phyloP scores from a whole-genome alignment of 2,888 invertebrate genomes.

The Spisula solida region DNA sequence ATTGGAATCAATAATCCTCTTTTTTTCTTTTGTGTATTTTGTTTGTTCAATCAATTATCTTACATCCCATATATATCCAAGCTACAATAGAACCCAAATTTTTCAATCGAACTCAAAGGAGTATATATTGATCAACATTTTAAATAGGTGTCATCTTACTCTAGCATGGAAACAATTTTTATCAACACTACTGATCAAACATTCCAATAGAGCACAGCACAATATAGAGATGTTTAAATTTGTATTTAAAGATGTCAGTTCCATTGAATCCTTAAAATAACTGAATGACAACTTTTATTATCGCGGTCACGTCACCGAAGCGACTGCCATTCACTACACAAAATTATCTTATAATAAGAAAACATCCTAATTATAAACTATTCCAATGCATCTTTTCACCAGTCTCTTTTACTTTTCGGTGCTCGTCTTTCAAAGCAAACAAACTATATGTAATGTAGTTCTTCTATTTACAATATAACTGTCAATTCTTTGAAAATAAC shows the following conservation, averaged over 20 bases:
- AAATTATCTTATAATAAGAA: too few species aligned
- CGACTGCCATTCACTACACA: too few species aligned
- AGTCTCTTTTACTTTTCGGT: too few species aligned
- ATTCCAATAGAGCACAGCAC: neutral
- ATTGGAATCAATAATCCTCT: constrained; percentile 28
- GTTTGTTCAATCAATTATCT: constrained; percentile 31
- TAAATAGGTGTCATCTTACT: neutral
- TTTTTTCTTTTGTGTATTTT: constrained; percentile 30
- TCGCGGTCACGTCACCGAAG: too few species aligned
- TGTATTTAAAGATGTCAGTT: neutral
- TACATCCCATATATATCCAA: neutral
- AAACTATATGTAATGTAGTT: too few species aligned
- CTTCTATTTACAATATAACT: too few species aligned
- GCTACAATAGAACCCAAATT: constrained; percentile 24
- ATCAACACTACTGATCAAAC: neutral
- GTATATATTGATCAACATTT: constrained; percentile 13
- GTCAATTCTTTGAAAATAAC: too few species aligned
- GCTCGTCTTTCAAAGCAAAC: too few species aligned
- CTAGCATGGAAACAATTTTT: neutral
- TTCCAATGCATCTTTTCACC: too few species aligned
- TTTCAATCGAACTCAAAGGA: constrained; percentile 10
- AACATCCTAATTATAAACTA: too few species aligned
- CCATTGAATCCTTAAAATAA: neutral
- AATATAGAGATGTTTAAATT: neutral
- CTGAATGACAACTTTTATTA: too few species aligned